These are phyloP conservation scores for Formica aserva DNA, from an alignment of 2,888 invertebrate species.

Conservation along the genomic window DNA sequence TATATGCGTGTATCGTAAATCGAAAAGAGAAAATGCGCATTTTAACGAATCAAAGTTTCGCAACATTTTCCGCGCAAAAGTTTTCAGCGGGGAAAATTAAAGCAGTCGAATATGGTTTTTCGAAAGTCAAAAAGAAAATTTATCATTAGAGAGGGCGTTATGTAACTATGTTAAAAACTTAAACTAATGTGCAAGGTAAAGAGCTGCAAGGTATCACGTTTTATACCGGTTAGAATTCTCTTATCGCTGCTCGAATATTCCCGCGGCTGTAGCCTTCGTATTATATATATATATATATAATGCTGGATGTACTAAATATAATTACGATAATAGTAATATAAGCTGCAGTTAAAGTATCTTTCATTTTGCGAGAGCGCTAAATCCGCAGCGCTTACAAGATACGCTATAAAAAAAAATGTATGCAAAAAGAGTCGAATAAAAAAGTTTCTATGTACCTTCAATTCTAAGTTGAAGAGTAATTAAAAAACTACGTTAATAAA, in stretches of 20 bases:
- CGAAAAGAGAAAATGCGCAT: slow-evolving; percentile 31
- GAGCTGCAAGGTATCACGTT: slow-evolving; percentile 1
- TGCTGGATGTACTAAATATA: slow-evolving; percentile 13
- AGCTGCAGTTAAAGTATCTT: not conserved
- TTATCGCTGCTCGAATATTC: slow-evolving; percentile 17
- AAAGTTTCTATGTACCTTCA: not conserved
- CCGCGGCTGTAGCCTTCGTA: not conserved
- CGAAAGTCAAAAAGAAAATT: slow-evolving; percentile 50
- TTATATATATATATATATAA: not conserved
- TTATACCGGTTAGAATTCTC: not conserved
- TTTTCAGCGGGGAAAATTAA: slow-evolving; percentile 46
- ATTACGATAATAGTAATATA: slow-evolving; percentile 19
- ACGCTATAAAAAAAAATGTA: not conserved
- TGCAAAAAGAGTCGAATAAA: not conserved
- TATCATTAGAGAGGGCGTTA: slow-evolving; percentile 22
- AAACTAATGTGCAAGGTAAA: slow-evolving; percentile 30
- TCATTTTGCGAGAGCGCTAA: not conserved
- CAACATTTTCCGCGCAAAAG: slow-evolving; percentile 34
- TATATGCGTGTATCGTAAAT: not conserved
- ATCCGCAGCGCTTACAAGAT: not conserved
- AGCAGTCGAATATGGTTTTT: slow-evolving; percentile 32
- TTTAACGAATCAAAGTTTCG: slow-evolving; percentile 57
- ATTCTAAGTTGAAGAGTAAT: not conserved
- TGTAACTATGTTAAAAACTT: slow-evolving; percentile 38
- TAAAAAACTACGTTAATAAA: not conserved